phyloP scores from a whole-genome alignment of 2,888 invertebrate species.

The Ormia ochracea region DNA sequence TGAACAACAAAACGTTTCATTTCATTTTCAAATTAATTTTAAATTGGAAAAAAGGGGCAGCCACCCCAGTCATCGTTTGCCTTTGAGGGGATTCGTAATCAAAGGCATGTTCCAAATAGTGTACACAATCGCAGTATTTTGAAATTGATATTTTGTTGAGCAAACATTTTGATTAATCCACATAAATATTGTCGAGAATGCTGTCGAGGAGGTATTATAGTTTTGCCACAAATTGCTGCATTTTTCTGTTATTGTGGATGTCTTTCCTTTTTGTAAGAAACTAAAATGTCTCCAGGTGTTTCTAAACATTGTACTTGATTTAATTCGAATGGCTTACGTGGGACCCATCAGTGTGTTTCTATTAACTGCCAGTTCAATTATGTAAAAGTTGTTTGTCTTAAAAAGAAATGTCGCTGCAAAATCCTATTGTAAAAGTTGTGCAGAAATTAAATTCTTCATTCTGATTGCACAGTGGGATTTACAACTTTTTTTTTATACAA shows the following conservation, averaged over 20 bases:
- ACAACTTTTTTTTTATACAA: too few relatives aligned
- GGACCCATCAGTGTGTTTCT: not conserved
- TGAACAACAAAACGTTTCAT: constrained; percentile 30
- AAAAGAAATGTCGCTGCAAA: not conserved
- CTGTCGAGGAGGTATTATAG: constrained; percentile 15
- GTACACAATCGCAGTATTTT: not conserved
- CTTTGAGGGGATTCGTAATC: not conserved
- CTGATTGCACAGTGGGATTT: too few relatives aligned
- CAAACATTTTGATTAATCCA: constrained; percentile 41
- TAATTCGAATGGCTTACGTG: not conserved
- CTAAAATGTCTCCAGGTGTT: constrained; percentile 11
- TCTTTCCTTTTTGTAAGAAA: not conserved
- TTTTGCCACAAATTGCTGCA: not conserved
- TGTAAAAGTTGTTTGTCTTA: not conserved
- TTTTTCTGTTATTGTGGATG: not conserved
- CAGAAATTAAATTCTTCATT: too few relatives aligned
- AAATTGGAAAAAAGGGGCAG: constrained; percentile 42
- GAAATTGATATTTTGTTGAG: constrained; percentile 4
- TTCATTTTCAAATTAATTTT: constrained; percentile 48
- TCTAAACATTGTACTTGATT: constrained; percentile 19
- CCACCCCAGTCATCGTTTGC: not conserved
- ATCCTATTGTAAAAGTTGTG: too few relatives aligned
- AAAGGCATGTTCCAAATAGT: not conserved
- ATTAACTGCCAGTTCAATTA: constrained; percentile 22
- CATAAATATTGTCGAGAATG: constrained; percentile 10